Conservation (phyloP, 2,797 vertebrate species). For the Cryptoprocta ferox region DNA sequence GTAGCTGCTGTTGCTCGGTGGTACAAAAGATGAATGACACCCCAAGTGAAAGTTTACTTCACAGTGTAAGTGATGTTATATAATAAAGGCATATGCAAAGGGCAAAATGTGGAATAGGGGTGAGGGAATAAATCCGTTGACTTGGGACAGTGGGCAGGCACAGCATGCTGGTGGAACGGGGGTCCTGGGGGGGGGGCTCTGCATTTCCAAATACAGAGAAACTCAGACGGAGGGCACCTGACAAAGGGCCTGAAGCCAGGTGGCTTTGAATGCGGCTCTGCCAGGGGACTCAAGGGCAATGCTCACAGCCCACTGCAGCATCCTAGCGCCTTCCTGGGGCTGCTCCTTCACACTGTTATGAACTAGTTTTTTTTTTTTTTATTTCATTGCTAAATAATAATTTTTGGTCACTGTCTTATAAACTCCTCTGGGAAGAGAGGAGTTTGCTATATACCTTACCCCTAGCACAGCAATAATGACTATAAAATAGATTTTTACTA, state of each 20-base stretch:
- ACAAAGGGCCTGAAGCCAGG: not conserved
- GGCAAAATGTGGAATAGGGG: not conserved
- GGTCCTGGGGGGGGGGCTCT: too few relatives aligned
- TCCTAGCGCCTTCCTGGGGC: too few relatives aligned
- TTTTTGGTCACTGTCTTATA: too few relatives aligned
- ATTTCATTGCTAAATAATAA: not conserved
- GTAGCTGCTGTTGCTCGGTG: not conserved
- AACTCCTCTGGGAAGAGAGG: not conserved
- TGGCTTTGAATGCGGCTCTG: not conserved
- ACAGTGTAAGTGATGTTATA: not conserved
- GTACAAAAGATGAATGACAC: not conserved
- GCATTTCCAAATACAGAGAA: not conserved
- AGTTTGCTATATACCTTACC: not conserved
- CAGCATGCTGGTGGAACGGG: not conserved
- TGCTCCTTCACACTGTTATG: not conserved
- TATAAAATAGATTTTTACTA: not conserved
- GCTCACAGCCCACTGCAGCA: not conserved
- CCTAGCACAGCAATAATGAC: too few relatives aligned
- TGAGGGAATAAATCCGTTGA: too few relatives aligned
- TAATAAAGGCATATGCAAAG: not conserved
- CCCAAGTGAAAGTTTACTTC: not conserved
- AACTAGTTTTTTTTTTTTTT: too few relatives aligned
- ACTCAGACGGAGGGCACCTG: not conserved
- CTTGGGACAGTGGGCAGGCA: not conserved
- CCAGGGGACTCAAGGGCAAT: not conserved